Evolutionary conservation across 2,797 vertebrate genomes (phyloP).

Genomic region (Scarus forsteni): DNA sequence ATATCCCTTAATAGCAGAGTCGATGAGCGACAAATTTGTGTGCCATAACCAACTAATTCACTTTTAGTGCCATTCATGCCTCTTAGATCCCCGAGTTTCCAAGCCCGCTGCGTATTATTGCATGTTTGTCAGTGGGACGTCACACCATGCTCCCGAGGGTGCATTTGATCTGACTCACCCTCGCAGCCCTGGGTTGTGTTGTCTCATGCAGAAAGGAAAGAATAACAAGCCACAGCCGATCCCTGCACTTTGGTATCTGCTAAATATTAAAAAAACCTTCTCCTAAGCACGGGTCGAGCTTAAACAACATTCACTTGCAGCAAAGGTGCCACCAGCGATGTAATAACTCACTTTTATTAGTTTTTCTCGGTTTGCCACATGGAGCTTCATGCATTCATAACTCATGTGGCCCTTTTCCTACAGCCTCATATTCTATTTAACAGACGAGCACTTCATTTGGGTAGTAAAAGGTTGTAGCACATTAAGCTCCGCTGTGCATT

Average conservation of each 20-base stretch:
- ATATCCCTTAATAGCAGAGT: constrained; percentile 27
- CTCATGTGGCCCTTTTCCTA: constrained; percentile 27
- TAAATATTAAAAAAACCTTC: constrained; percentile 42
- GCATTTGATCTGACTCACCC: constrained; percentile 73
- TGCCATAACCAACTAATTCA: constrained; percentile 58
- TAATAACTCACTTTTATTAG: constrained; percentile 15
- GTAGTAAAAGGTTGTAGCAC: constrained; percentile 39
- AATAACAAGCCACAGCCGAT: constrained; percentile 33
- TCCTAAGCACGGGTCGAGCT: constrained; percentile 29
- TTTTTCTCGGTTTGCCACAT: constrained; percentile 21
- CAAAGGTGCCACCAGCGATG: neutral
- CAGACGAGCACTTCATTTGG: constrained; percentile 31
- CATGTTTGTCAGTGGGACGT: constrained; percentile 65
- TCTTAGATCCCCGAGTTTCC: constrained; percentile 35
- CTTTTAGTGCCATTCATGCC: constrained; percentile 59
- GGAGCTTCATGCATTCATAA: constrained; percentile 33
- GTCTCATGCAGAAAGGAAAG: constrained; percentile 51
- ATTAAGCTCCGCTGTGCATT: constrained; percentile 35
- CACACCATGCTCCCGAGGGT: constrained; percentile 52
- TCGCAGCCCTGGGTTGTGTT: constrained; percentile 39
- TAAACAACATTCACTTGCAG: constrained; percentile 26
- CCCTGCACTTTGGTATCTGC: constrained; percentile 29
- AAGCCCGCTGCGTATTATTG: constrained; percentile 58
- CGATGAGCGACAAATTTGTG: constrained; percentile 44
- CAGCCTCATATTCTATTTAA: constrained; percentile 54